These are phyloP conservation scores for Hydrophis major DNA, from an alignment of 2,797 vertebrate genomes.

Conservation along the genomic window DNA sequence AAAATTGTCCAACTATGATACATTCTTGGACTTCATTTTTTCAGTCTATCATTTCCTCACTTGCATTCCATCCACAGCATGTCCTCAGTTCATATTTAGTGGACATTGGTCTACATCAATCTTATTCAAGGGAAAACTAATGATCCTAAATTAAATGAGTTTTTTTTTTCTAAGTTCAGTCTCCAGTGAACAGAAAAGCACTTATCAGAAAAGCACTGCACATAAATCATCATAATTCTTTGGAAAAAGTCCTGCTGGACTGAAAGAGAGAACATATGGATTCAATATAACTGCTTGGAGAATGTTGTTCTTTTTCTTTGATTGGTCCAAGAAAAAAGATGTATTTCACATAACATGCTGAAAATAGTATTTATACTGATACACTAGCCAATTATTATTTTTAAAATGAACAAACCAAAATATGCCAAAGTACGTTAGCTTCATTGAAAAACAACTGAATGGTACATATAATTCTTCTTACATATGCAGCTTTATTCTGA, in stretches of 20 bases:
- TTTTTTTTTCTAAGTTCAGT: constrained; percentile 38
- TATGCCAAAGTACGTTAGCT: neutral
- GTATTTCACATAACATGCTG: constrained; percentile 1
- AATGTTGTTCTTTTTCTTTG: constrained; percentile 14
- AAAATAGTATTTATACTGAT: neutral
- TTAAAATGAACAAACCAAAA: neutral
- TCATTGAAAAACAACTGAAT: neutral
- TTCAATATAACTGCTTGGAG: constrained; percentile 11
- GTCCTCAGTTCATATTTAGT: constrained; percentile 33
- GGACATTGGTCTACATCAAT: constrained; percentile 31
- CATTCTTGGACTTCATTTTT: neutral
- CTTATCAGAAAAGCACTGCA: constrained; percentile 34
- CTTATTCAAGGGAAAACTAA: constrained; percentile 31
- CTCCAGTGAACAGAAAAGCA: constrained; percentile 38
- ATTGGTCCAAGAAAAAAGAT: neutral
- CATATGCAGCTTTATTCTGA: neutral
- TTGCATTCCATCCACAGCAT: neutral
- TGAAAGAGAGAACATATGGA: constrained; percentile 7
- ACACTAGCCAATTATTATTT: neutral
- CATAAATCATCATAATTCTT: constrained; percentile 51
- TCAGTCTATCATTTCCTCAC: neutral
- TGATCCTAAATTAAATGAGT: constrained; percentile 47
- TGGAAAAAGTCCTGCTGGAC: constrained; percentile 15
- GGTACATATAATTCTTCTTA: neutral
- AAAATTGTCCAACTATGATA: accelerated